Conservation (phyloP, 2,888 invertebrate genomes). For the Linyphia triangularis region DNA sequence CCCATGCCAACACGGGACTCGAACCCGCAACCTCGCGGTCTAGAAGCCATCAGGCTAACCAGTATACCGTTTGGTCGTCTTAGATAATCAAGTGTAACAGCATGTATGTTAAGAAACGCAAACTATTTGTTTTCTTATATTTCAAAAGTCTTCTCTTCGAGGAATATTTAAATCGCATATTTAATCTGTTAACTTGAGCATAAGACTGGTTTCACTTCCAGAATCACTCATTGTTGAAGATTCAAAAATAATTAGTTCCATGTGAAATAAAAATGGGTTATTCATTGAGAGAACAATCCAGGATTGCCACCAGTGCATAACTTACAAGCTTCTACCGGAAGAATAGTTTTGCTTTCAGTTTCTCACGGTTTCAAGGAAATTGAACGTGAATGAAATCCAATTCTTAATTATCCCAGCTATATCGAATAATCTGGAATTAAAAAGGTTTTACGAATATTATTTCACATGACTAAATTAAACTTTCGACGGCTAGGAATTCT, state of each 20-base stretch:
- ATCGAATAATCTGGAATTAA: neutral
- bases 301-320: constrained; percentile 25
- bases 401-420: neutral
- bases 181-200: neutral
- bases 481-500: neutral
- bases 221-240: constrained; percentile 3
- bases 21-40: no score
- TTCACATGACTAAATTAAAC: neutral
- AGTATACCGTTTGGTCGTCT: no score
- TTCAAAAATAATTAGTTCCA: neutral
- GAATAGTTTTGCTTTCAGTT: neutral
- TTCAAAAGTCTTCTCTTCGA: no score
- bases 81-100: no score
- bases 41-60: no score
- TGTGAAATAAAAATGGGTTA: neutral
- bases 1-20: no score
- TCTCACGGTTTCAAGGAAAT: neutral
- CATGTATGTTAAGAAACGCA: no score
- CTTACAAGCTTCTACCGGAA: neutral
- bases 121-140: no score
- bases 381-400: neutral
- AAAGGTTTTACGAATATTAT: neutral
- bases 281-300: constrained; percentile 4
- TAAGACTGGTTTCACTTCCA: constrained; percentile 21
- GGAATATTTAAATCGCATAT: no score